Evolutionary conservation across 2,113 vertebrate species (phyloP).

Genomic region (Butastur rufipennis): DNA sequence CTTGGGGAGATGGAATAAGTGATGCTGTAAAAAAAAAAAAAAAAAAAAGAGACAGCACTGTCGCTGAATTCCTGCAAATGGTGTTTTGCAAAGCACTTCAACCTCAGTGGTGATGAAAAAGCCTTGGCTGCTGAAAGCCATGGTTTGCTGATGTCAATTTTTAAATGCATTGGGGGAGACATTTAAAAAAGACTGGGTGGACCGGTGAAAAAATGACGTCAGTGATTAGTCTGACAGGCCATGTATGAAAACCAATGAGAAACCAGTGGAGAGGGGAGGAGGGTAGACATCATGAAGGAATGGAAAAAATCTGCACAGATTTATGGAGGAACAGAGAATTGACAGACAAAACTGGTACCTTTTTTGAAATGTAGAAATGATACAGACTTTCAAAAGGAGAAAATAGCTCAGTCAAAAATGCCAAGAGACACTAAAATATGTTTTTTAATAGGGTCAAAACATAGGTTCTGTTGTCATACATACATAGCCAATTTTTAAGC

Average conservation of each 20-base stretch:
- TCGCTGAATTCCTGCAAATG: accelerated
- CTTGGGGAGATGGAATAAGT: neutral
- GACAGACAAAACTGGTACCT: neutral
- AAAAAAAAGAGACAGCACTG: accelerated
- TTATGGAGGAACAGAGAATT: neutral
- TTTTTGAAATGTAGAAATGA: accelerated
- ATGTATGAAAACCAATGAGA: neutral
- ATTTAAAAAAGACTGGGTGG: neutral
- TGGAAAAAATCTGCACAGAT: neutral
- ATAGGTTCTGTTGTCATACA: neutral
- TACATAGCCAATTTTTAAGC: neutral
- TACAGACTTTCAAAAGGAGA: neutral
- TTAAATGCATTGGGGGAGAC: neutral
- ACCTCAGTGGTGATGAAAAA: neutral
- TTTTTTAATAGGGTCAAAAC: neutral
- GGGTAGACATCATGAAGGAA: neutral
- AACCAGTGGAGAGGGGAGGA: neutral
- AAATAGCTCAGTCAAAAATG: neutral
- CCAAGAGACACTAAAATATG: neutral
- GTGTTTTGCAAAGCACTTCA: neutral
- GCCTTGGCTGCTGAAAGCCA: neutral
- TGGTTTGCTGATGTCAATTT: neutral
- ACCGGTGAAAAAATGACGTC: neutral
- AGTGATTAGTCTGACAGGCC: neutral
- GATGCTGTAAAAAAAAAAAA: neutral